Base-by-base conservation (phyloP, 2,113 vertebrate species). In the Sinocyclocheilus grahami region DNA sequence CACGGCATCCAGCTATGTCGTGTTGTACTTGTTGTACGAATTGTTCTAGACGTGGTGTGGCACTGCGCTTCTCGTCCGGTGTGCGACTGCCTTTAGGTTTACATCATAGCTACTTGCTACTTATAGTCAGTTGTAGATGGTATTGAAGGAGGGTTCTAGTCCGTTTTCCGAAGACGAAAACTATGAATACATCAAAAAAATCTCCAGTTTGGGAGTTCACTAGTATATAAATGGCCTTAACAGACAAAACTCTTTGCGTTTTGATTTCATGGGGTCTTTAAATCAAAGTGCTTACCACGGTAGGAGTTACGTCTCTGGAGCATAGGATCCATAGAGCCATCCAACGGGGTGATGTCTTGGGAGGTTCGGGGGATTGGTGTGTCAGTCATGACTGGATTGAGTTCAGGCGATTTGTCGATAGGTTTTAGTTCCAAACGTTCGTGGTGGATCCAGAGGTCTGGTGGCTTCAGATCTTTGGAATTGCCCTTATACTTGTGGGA, bases 401-500 rank as follows among this genome's bases (percentile, higher is more conserved):
- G 96, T 78, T 99, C 98, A 0, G 98, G 98, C 16, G 98, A 99
- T 88, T 99, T 99, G 90, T 99, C 98, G 7, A 98, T 98, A 71
- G 98, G 97, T 82, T 99, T 99, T 37, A 99, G 95, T 85, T 99
- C 98, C 87, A 99, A 95, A 51, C 97, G 95, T 91, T 99, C 98
- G 0, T 99, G 98, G 84, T 99, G 98, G 90, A 99, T 99, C 98
- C 98, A 99, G 12, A 99, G 97, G 88, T 99, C 98, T 0, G 98
- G 98, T 0, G 98, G 98, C 55, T 99, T 99, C 83, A 99, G 96
- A 80, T 99, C 98, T 91, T 99, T 99, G 90, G 97, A 96, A 93
- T 97, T 99, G 0, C 96, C 97, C 90, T 99, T 99, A 94, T 99
- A 99, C 89, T 99, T 99, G 93, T 99, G 97, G 84, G 97, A 98